Conservation (phyloP, 2,113 vertebrate species). For the Octodon degus region DNA sequence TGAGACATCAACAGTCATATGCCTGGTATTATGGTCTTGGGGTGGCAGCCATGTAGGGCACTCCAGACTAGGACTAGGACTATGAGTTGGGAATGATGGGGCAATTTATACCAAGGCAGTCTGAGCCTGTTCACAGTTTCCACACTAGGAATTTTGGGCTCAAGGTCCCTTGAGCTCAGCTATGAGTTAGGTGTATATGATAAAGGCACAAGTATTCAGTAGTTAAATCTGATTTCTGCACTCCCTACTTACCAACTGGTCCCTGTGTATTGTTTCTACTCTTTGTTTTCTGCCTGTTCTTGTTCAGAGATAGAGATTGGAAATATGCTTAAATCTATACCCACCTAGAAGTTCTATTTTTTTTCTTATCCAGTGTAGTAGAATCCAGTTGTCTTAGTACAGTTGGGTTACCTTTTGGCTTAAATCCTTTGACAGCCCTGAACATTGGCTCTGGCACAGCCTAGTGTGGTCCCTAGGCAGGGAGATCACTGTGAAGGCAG, state of each 20-base stretch:
- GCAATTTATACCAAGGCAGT: slow-evolving; percentile 12
- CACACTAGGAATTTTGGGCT: not conserved
- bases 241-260: not conserved
- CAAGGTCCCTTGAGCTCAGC: not conserved
- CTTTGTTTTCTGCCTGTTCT: not conserved
- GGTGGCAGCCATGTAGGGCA: slow-evolving; percentile 30
- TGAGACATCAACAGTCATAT: slow-evolving; percentile 28
- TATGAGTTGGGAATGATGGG: slow-evolving; percentile 35
- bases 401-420: not conserved
- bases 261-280: not conserved
- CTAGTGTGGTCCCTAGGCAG: not conserved
- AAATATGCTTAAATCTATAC: slow-evolving; percentile 30
- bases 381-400: not conserved
- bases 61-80: slow-evolving; percentile 27
- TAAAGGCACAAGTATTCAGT: not conserved
- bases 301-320: slow-evolving; percentile 41
- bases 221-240: not conserved
- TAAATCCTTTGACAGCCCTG: slow-evolving; percentile 33
- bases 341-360: slow-evolving; percentile 58
- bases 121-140: not conserved
- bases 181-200: not conserved
- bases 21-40: slow-evolving; percentile 53
- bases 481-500: not conserved
- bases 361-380: not conserved
- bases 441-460: not conserved